Percentiles rank a stretch among this genome's conserved stretches.
These are phyloP conservation scores for Therioaphis trifolii DNA, from an alignment of 2,888 invertebrate species.

Conservation along the genomic window DNA sequence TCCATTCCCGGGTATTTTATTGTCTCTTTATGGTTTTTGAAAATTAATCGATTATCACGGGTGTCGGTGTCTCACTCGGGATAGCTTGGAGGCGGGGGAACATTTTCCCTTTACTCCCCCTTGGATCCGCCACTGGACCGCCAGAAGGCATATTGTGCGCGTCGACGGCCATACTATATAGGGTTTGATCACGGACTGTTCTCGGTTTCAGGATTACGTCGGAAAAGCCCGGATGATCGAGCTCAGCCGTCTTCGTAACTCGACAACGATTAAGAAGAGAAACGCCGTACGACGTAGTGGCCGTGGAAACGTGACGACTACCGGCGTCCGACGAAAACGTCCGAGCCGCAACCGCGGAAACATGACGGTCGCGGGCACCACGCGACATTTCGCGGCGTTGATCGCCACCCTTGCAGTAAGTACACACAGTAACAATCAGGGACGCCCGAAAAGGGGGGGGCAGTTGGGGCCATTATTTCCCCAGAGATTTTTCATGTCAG, in stretches of 20 bases:
- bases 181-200: neutral
- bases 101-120: too few relatives aligned
- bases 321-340: neutral
- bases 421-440: neutral
- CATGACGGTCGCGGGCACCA: neutral
- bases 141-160: too few relatives aligned
- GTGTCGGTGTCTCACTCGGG: too few relatives aligned
- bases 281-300: neutral
- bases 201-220: slow-evolving; percentile 36
- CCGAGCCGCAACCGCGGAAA: neutral
- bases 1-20: too few relatives aligned
- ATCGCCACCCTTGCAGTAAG: slow-evolving; percentile 17
- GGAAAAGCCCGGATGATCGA: slow-evolving; percentile 51
- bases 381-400: neutral
- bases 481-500: too few relatives aligned
- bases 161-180: neutral
- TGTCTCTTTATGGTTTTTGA: too few relatives aligned
- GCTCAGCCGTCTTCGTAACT: neutral
- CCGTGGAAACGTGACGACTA: neutral
- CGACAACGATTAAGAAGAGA: neutral
- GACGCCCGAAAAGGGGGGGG: too few relatives aligned
- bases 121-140: neutral
- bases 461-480: too few relatives aligned
- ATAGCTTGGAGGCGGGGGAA: too few relatives aligned
- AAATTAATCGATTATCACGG: too few relatives aligned